Percentiles rank a stretch among this genome's conserved stretches.
These are phyloP conservation scores for Cosmorhoe ocellata DNA, from an alignment of 2,888 invertebrate genomes.

Conservation along the genomic window DNA sequence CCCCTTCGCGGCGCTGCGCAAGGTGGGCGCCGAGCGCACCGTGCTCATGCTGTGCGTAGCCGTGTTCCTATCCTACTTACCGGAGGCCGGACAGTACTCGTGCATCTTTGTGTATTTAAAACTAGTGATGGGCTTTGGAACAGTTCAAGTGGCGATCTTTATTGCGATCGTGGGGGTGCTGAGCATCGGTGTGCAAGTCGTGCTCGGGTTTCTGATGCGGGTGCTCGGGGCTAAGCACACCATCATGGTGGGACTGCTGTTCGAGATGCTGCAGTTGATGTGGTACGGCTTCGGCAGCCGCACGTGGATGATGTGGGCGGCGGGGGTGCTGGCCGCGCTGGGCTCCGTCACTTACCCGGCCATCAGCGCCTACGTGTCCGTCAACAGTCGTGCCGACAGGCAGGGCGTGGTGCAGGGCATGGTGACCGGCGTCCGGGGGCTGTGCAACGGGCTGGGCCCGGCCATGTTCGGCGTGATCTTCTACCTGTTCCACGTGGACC, in stretches of 20 bases:
- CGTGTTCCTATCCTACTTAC: constrained; percentile 98
- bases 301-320: constrained; percentile 99
- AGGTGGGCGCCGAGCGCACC: constrained; percentile 97
- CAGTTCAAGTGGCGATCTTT: constrained; percentile 97
- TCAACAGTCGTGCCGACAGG: constrained; percentile 98
- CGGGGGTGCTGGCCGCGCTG: constrained; percentile 97
- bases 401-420: constrained; percentile 98
- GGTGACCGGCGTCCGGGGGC: constrained; percentile 98
- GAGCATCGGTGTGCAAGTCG: constrained; percentile 97
- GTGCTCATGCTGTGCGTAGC: constrained; percentile 98
- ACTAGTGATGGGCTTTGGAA: constrained; percentile 97
- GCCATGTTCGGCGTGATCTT: constrained; percentile 99
- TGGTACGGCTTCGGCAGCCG: constrained; percentile 99
- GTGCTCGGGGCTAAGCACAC: constrained; percentile 97
- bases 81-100: constrained; percentile 99
- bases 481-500: constrained; percentile 98
- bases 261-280: constrained; percentile 98
- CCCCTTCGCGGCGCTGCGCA: constrained; percentile 95
- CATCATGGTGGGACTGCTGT: constrained; percentile 97
- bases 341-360: constrained; percentile 99
- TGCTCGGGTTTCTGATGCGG: constrained; percentile 90
- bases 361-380: constrained; percentile 98
- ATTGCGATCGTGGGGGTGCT: constrained; percentile 98
- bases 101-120: constrained; percentile 99
- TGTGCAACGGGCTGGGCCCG: constrained; percentile 98